phyloP scores from a whole-genome alignment of 2,888 invertebrate genomes.

The Listrodromus nycthemerus region DNA sequence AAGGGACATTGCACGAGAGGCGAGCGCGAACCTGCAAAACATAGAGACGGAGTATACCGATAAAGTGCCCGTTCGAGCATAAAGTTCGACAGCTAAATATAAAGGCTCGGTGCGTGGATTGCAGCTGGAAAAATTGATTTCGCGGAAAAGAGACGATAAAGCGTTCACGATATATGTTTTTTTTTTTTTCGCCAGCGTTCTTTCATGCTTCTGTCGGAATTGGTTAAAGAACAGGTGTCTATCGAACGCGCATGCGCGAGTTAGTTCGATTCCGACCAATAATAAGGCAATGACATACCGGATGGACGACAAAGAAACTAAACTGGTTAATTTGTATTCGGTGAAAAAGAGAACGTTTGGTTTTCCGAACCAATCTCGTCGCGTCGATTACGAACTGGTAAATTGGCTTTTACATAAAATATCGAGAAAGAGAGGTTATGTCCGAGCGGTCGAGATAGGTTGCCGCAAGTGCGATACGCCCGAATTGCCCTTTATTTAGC shows the following conservation, averaged over 20 bases:
- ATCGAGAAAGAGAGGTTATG: slow-evolving; percentile 23
- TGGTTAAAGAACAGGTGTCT: no score
- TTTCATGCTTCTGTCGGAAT: no score
- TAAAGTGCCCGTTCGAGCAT: slow-evolving; percentile 40
- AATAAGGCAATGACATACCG: not conserved
- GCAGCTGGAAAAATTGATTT: slow-evolving; percentile 38
- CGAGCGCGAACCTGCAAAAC: slow-evolving; percentile 2
- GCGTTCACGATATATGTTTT: slow-evolving; percentile 2
- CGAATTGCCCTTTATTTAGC: slow-evolving; percentile 53
- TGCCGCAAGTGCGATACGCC: slow-evolving; percentile 34
- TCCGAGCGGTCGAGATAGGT: not conserved
- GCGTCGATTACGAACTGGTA: slow-evolving; percentile 39
- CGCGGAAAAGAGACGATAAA: slow-evolving; percentile 16
- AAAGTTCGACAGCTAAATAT: slow-evolving; percentile 38
- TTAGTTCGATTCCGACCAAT: not conserved
- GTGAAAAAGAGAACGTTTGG: not conserved
- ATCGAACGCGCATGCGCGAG: not conserved
- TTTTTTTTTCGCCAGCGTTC: not conserved
- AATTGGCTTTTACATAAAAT: slow-evolving; percentile 47
- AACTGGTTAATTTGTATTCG: not conserved
- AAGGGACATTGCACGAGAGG: slow-evolving; percentile 22
- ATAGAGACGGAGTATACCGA: slow-evolving; percentile 27
- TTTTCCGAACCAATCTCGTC: slow-evolving; percentile 39
- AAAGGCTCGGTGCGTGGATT: slow-evolving; percentile 26
- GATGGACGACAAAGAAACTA: not conserved